Percentiles rank a stretch among this genome's conserved stretches.
phyloP scores from a whole-genome alignment of 2,888 invertebrate species.

The Acleris sparsana region DNA sequence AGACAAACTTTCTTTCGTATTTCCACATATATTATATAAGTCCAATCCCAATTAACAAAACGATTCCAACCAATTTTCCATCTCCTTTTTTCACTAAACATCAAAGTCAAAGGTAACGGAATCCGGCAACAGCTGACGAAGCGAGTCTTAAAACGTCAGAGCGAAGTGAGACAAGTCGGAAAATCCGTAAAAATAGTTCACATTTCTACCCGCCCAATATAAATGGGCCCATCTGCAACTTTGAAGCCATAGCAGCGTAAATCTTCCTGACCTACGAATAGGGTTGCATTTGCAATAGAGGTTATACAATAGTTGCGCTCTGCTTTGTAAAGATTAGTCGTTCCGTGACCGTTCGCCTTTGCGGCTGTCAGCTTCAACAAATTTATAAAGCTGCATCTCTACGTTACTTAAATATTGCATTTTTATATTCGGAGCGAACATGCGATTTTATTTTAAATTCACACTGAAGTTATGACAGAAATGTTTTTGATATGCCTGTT shows the following conservation, averaged over 20 bases:
- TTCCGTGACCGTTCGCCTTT: conserved; percentile 15
- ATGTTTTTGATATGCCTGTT: too few relatives aligned
- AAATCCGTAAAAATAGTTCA: conserved; percentile 40
- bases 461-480: neutral
- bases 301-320: too few relatives aligned
- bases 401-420: conserved; percentile 20
- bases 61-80: neutral
- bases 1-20: too few relatives aligned
- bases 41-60: neutral
- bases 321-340: too few relatives aligned
- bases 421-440: neutral
- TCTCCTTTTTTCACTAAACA: neutral
- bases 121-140: conserved; percentile 21
- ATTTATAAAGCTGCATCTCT: conserved; percentile 19
- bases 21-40: too few relatives aligned
- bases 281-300: too few relatives aligned
- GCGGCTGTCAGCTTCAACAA: conserved; percentile 3
- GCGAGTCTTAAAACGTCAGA: conserved; percentile 31
- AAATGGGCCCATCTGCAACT: neutral
- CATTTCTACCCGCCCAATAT: conserved; percentile 13
- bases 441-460: neutral
- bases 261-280: too few relatives aligned
- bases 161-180: conserved; percentile 33
- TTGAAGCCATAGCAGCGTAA: too few relatives aligned
- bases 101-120: conserved; percentile 6